These are phyloP conservation scores for Chunga burmeisteri DNA, from an alignment of 2,113 vertebrate species.

Conservation along the genomic window DNA sequence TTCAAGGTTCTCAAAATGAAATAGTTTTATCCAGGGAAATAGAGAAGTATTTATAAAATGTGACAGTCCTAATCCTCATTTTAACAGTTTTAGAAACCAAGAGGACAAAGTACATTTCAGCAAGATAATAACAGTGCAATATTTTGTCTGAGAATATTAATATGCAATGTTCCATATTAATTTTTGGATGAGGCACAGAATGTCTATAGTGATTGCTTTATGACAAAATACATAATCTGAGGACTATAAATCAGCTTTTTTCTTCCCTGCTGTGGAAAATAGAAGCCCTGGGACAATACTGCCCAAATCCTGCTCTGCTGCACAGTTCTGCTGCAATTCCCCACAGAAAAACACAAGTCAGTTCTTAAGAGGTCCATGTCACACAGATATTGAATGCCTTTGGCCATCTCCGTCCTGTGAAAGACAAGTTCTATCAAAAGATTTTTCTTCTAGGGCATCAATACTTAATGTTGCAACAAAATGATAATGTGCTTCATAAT, in stretches of 20 bases:
- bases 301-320: not conserved
- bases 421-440: not conserved
- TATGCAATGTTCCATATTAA: not conserved
- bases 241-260: not conserved
- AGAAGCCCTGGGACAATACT: not conserved
- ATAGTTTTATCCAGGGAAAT: not conserved
- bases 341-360: not conserved
- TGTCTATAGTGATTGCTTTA: not conserved
- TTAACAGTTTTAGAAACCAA: not conserved
- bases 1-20: not conserved
- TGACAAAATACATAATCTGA: not conserved
- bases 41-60: not conserved
- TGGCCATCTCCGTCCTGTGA: not conserved
- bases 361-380: not conserved
- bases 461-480: not conserved
- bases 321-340: not conserved
- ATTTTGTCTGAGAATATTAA: not conserved
- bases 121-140: not conserved
- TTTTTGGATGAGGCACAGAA: not conserved
- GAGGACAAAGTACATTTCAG: not conserved
- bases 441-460: not conserved
- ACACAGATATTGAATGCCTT: not conserved
- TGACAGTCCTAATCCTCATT: not conserved
- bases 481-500: not conserved
- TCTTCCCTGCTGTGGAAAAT: not conserved